phyloP scores from a whole-genome alignment of 2,797 vertebrate species.

The Pyrocephalus nanus region DNA sequence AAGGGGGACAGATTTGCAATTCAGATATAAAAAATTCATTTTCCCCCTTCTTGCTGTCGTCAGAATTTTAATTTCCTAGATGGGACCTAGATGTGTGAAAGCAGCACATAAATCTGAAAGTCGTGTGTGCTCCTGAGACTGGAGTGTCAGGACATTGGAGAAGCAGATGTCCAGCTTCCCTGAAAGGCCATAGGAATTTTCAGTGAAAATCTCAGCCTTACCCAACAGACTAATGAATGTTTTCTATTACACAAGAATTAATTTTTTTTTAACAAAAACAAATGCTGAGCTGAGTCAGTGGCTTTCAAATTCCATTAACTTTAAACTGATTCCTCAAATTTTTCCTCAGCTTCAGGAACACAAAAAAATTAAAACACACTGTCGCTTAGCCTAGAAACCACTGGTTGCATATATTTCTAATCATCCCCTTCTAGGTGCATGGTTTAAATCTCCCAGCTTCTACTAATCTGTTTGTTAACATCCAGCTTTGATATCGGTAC shows the following conservation, averaged over 20 bases:
- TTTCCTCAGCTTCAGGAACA: neutral
- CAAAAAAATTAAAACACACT: neutral
- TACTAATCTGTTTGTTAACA: neutral
- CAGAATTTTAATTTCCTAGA: neutral
- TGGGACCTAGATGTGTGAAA: neutral
- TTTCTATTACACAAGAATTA: neutral
- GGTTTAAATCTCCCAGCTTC: neutral
- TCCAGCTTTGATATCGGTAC: neutral
- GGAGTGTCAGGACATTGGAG: neutral
- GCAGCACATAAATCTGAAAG: neutral
- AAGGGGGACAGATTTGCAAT: slow-evolving; percentile 8
- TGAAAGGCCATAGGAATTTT: neutral
- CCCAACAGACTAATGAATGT: neutral
- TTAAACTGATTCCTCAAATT: neutral
- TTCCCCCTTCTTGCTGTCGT: neutral
- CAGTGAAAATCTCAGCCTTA: slow-evolving; percentile 14
- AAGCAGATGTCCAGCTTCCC: neutral
- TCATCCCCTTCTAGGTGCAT: neutral
- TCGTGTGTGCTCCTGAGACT: neutral
- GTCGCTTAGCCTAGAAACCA: neutral
- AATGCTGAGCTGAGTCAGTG: neutral
- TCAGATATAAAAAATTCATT: neutral
- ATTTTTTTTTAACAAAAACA: neutral
- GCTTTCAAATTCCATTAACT: neutral
- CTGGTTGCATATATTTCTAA: neutral